phyloP scores from a whole-genome alignment of 1,140 invertebrate genomes.

The Cheumatopsyche charites region DNA sequence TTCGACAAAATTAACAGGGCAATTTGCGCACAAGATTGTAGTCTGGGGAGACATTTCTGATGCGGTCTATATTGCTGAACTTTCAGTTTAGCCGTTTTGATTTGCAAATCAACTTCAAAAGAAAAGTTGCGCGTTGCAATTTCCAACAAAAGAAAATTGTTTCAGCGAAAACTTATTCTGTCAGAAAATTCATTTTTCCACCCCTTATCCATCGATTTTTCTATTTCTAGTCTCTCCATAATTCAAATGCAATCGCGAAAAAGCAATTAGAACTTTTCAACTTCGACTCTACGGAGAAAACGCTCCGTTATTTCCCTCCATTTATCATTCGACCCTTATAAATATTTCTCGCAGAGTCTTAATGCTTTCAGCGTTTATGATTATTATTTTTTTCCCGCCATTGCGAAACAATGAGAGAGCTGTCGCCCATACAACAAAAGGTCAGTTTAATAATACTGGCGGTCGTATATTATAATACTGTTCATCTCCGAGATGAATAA shows the following conservation, averaged over 20 bases:
- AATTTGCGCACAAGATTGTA: conserved; percentile 32
- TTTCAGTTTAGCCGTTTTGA: conserved; percentile 29
- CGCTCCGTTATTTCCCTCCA: not conserved
- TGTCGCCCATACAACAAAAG: conserved; percentile 1
- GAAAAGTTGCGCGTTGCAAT: conserved; percentile 17
- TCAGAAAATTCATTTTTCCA: not conserved
- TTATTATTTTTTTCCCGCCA: not conserved
- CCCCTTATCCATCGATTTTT: too few species aligned
- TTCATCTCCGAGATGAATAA: conserved; percentile 20
- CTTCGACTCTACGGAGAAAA: not conserved
- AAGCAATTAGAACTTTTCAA: not conserved
- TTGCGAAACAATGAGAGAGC: not conserved
- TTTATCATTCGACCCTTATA: not conserved
- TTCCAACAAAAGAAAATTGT: not conserved
- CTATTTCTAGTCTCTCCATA: too few species aligned
- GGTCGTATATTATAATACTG: not conserved
- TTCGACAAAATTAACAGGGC: conserved; percentile 29
- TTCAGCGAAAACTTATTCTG: too few species aligned
- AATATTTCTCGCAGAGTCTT: not conserved
- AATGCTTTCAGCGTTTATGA: conserved; percentile 10
- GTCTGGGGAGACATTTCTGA: conserved; percentile 20
- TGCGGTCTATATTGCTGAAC: conserved; percentile 24
- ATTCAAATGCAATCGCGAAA: not conserved
- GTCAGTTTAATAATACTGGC: conserved; percentile 18
- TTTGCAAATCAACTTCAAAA: conserved; percentile 31